Base-by-base conservation (phyloP, 2,888 invertebrate genomes). In the Amiota minor region DNA sequence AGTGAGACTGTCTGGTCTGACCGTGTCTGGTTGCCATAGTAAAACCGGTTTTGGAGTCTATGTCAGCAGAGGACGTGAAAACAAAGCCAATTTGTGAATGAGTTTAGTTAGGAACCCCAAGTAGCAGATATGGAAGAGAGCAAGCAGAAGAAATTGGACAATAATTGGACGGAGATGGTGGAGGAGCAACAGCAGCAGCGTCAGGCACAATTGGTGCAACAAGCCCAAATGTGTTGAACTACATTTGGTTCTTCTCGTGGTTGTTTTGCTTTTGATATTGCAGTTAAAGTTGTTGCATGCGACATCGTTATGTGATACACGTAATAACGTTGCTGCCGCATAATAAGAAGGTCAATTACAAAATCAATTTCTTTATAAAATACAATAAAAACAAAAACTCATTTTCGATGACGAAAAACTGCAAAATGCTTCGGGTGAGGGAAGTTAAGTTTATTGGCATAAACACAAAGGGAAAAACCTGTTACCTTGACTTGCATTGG, bases 321-420 rank as follows among this genome's bases (percentile, higher is more conserved):
- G 85, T 84, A 76, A 78, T 75, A 74, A n/a, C 65, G 75, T 35
- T 35, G 35, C 35, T 35, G 35, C 81, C 72, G 76, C 77, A 78
- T 84, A 84, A 86, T 84, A 82, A 83, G 79, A 80, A 70, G 76
- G 76, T 71, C 81, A 86, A 82, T 81, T 82, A 80, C 79, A 78
- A 78, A 77, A 79, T 71, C 49, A 16, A 70, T 46, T 61, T 74
- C 74, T 76, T 65, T 72, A 72, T 75, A 68, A 77, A 75, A 78
- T 18, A 53, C 4, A 53, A 53, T n/a, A 53, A 3, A 53, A 12
- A 12, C 0, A n/a, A 53, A 53, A 53, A n/a, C 53, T 10, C 53
- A n/a, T 53, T 53, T 53, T 61, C 9, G 9, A 56, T 16, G 56
- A 56, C 14, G 16, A 56, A 61, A 10, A 2, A 61, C 35, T 11